Evolutionary conservation across 2,797 vertebrate genomes (phyloP).

Genomic region (Nannoperca australis): DNA sequence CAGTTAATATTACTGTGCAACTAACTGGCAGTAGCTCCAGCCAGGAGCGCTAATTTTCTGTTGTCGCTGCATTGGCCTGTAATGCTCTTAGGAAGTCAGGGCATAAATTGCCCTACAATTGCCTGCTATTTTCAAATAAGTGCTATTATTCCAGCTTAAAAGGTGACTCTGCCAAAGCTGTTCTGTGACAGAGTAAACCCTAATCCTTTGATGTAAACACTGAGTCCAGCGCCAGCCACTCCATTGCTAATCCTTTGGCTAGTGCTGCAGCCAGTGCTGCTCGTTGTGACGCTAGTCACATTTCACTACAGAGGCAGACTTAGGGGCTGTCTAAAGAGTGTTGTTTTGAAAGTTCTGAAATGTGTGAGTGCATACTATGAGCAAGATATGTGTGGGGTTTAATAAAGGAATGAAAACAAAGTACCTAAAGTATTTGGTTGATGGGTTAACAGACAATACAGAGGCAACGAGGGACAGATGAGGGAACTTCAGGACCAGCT

Average conservation of each 20-base stretch:
- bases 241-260: constrained; percentile 66
- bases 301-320: constrained; percentile 24
- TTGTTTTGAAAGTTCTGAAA: constrained; percentile 11
- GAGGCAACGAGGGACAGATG: constrained; percentile 99
- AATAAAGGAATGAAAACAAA: background rate
- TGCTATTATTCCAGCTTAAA: constrained; percentile 79
- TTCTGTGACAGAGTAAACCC: constrained; percentile 46
- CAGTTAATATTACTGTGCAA: constrained; percentile 23
- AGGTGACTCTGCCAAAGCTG: constrained; percentile 69
- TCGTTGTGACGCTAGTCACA: constrained; percentile 2
- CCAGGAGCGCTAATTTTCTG: constrained; percentile 41
- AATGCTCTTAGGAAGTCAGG: constrained; percentile 78
- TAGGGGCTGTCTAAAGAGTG: background rate
- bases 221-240: constrained; percentile 62
- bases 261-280: constrained; percentile 26
- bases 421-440: background rate
- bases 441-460: constrained; percentile 89
- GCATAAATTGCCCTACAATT: constrained; percentile 72
- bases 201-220: constrained; percentile 27
- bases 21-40: constrained; percentile 24
- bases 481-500: constrained; percentile 99
- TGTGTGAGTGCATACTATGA: background rate
- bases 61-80: constrained; percentile 31
- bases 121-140: constrained; percentile 72
- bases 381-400: background rate